A percentile compares a stretch with the other conserved stretches of the same genome.
These are phyloP conservation scores for Gadus macrocephalus DNA, from an alignment of 2,113 vertebrate genomes.

Conservation along the genomic window DNA sequence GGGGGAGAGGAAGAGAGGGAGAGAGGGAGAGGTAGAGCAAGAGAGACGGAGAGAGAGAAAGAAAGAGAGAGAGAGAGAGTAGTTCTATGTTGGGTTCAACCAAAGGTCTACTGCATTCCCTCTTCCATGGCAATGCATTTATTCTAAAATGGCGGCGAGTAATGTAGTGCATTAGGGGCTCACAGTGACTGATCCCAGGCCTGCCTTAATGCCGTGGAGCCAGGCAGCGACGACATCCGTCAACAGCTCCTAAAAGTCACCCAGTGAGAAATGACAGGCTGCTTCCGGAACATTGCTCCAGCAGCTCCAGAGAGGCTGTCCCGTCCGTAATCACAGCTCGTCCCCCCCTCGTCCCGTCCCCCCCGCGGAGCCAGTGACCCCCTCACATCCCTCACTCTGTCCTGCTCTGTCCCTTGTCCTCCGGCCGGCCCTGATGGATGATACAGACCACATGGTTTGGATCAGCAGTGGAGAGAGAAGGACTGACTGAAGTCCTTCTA, in stretches of 20 bases:
- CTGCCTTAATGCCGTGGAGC: constrained; percentile 60
- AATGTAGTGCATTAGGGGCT: constrained; percentile 65
- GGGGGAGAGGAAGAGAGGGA: no score
- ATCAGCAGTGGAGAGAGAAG: constrained; percentile 58
- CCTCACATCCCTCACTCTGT: constrained; percentile 8
- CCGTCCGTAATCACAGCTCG: constrained; percentile 52
- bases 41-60: constrained; percentile 13
- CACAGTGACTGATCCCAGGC: constrained; percentile 65
- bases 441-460: constrained; percentile 47
- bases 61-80: constrained; percentile 32
- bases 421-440: constrained; percentile 38
- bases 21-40: not conserved
- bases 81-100: constrained; percentile 59
- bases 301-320: constrained; percentile 62
- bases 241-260: constrained; percentile 72
- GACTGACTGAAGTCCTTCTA: constrained; percentile 56
- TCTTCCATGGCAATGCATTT: constrained; percentile 47
- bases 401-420: constrained; percentile 1
- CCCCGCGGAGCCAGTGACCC: constrained; percentile 11
- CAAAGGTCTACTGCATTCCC: constrained; percentile 55
- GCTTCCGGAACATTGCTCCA: constrained; percentile 64
- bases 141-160: constrained; percentile 61
- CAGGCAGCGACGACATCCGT: constrained; percentile 48
- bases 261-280: constrained; percentile 61
- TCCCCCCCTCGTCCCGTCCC: constrained; percentile 49